Evolutionary conservation across 2,113 vertebrate species (phyloP).

Genomic region (Eupsittula cactorum): DNA sequence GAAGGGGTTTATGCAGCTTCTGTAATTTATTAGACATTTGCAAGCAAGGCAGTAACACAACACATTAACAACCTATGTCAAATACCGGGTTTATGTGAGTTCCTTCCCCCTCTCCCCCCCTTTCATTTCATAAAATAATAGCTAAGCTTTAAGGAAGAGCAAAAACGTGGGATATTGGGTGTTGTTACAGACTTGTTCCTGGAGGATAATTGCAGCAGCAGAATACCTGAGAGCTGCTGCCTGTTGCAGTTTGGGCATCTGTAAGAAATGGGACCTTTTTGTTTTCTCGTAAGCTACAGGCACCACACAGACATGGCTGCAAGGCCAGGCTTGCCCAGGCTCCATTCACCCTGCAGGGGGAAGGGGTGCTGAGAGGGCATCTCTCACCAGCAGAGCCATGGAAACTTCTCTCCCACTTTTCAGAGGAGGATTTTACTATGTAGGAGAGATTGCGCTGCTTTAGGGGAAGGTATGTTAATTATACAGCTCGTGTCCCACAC

Average conservation of each 20-base stretch:
- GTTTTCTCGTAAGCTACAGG: fast-evolving
- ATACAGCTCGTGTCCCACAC: neutral
- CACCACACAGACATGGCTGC: fast-evolving
- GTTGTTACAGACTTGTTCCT: neutral
- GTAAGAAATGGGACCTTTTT: fast-evolving
- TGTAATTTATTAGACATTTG: slow-evolving; percentile 43
- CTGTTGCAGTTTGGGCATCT: neutral
- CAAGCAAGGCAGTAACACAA: slow-evolving; percentile 41
- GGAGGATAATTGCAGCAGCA: neutral
- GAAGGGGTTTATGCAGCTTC: slow-evolving; percentile 27
- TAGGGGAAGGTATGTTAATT: neutral
- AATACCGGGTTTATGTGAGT: neutral
- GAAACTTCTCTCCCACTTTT: neutral
- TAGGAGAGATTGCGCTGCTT: neutral
- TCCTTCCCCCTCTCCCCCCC: neutral
- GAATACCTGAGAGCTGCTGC: neutral
- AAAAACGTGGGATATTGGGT: neutral
- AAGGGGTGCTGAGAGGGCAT: neutral
- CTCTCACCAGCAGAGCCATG: neutral
- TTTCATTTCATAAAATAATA: neutral
- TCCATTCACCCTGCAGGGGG: neutral
- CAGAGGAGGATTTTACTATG: fast-evolving
- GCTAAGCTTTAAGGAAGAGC: neutral
- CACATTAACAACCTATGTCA: slow-evolving; percentile 36
- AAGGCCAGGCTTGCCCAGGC: neutral